Conservation (phyloP, 2,888 invertebrate species). For the Hedya salicella region DNA sequence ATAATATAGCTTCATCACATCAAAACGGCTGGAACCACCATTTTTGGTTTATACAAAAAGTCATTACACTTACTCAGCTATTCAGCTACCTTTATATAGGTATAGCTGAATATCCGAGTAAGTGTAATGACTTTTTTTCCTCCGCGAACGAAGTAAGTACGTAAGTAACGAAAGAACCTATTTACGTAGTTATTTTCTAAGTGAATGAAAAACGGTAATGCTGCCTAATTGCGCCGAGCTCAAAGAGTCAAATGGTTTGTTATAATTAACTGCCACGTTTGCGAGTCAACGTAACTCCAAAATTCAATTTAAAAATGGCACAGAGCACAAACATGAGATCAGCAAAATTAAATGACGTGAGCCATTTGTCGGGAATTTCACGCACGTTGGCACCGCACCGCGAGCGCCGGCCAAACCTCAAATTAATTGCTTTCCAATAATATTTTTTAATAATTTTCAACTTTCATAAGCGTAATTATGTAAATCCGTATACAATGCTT, state of each 20-base stretch:
- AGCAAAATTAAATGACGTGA: slow-evolving; percentile 80
- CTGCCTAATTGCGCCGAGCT: too few species aligned
- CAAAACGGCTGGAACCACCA: too few species aligned
- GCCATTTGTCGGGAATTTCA: slow-evolving; percentile 73
- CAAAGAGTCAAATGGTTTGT: slow-evolving; percentile 20
- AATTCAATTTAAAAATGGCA: slow-evolving; percentile 83
- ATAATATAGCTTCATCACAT: too few species aligned
- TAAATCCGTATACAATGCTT: slow-evolving; percentile 9
- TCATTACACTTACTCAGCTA: too few species aligned
- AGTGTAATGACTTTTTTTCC: too few species aligned
- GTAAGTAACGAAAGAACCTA: too few species aligned
- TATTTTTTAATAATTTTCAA: slow-evolving; percentile 64
- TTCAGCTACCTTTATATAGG: too few species aligned
- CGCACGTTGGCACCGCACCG: slow-evolving; percentile 56
- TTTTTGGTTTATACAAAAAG: too few species aligned
- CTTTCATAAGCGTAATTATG: slow-evolving; percentile 32
- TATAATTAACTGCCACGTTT: slow-evolving; percentile 23
- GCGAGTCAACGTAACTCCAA: slow-evolving; percentile 47
- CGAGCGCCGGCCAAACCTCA: slow-evolving; percentile 57
- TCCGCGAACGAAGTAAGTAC: too few species aligned
- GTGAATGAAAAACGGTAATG: too few species aligned
- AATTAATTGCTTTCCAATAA: slow-evolving; percentile 81
- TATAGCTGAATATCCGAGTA: too few species aligned
- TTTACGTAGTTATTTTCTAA: too few species aligned
- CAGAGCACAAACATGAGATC: slow-evolving; percentile 79